Conservation (phyloP, 2,888 invertebrate species). For the Drosophila paucipuncta region DNA sequence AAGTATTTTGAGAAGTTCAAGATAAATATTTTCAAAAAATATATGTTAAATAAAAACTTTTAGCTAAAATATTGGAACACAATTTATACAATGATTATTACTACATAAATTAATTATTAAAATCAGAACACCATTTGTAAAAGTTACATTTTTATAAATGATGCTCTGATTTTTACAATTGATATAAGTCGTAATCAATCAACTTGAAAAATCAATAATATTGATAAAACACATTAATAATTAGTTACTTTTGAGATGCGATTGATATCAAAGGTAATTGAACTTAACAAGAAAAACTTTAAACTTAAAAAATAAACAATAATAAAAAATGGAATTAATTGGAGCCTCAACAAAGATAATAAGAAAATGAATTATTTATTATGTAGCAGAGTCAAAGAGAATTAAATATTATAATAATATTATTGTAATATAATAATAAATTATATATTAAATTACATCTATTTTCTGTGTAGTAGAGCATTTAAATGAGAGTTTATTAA, state of each 20-base stretch:
- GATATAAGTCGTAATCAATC: neutral
- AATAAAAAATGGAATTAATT: neutral
- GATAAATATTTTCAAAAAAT: neutral
- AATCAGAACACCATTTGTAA: too few species aligned
- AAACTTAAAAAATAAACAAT: neutral
- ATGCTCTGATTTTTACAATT: neutral
- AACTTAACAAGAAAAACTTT: neutral
- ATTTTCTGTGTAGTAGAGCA: neutral
- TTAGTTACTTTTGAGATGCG: neutral
- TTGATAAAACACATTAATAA: neutral
- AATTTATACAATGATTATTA: neutral
- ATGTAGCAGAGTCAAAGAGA: neutral
- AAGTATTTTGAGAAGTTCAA: neutral
- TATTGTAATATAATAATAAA: neutral
- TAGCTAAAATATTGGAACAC: accelerated
- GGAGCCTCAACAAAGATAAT: neutral
- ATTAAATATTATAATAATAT: neutral
- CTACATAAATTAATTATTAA: too few species aligned
- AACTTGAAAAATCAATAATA: neutral
- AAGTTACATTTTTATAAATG: neutral
- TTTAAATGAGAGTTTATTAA: neutral
- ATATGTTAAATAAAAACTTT: neutral
- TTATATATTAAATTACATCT: neutral
- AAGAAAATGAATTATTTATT: accelerated
- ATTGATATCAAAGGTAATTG: neutral